phyloP scores from a whole-genome alignment of 1,140 invertebrate species.

The Chelonus insularis region DNA sequence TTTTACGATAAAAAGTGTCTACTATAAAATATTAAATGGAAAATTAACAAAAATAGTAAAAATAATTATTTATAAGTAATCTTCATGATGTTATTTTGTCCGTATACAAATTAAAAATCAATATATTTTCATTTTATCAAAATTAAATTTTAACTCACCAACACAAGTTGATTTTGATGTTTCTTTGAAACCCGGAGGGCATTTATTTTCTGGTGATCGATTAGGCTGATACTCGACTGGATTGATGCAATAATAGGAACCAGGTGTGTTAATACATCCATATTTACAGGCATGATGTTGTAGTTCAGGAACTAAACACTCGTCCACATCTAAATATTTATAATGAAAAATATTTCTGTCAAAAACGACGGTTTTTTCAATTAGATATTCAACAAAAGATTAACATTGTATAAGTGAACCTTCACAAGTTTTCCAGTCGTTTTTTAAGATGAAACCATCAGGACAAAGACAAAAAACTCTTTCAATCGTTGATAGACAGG shows the following conservation, averaged over 20 bases:
- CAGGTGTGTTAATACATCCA: slow-evolving; percentile 61
- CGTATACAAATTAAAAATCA: too few relatives aligned
- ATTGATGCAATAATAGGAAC: slow-evolving; percentile 55
- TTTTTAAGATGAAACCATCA: slow-evolving; percentile 62
- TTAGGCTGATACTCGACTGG: slow-evolving; percentile 45
- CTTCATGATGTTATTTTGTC: too few relatives aligned
- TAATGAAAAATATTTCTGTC: too few relatives aligned
- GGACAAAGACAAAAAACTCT: slow-evolving; percentile 70
- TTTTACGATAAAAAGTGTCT: too few relatives aligned
- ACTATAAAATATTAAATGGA: too few relatives aligned
- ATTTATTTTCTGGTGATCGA: slow-evolving; percentile 42
- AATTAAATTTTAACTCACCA: slow-evolving; percentile 40
- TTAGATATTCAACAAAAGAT: background rate
- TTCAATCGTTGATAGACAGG: slow-evolving; percentile 67
- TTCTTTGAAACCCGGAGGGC: slow-evolving; percentile 46
- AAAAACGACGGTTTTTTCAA: too few relatives aligned
- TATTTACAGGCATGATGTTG: slow-evolving; percentile 56
- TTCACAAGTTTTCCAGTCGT: slow-evolving; percentile 64
- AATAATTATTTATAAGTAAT: too few relatives aligned
- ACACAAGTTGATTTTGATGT: slow-evolving; percentile 44
- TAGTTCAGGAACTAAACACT: slow-evolving; percentile 62
- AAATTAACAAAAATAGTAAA: background rate
- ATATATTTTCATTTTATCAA: too few relatives aligned
- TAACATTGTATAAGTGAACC: slow-evolving; percentile 52
- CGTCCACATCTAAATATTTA: slow-evolving; percentile 65